Evolutionary conservation across 2,888 invertebrate genomes (phyloP).

Genomic region (Cepaea hortensis): DNA sequence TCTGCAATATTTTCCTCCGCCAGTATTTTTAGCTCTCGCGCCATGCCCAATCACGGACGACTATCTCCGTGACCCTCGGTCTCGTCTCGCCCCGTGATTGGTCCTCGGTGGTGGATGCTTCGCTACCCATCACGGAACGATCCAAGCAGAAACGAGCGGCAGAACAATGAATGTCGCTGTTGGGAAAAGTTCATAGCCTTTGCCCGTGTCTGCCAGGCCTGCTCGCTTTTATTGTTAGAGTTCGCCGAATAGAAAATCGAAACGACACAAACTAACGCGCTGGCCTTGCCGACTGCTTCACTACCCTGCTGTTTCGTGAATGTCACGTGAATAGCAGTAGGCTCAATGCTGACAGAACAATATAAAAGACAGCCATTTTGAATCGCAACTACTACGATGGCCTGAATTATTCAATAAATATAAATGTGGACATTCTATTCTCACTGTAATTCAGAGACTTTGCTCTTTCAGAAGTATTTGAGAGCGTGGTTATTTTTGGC

Average conservation of each 20-base stretch:
- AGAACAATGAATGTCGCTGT: constrained; percentile 44
- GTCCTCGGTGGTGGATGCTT: constrained; percentile 35
- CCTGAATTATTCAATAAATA: too few species aligned
- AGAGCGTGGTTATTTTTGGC: too few species aligned
- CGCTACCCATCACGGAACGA: constrained; percentile 43
- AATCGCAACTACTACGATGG: too few species aligned
- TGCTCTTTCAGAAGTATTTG: too few species aligned
- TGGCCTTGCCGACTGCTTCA: neutral
- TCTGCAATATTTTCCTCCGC: constrained; percentile 41
- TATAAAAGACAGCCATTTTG: too few species aligned
- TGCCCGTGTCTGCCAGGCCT: constrained; percentile 31
- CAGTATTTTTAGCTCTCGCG: constrained; percentile 42
- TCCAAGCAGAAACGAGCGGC: constrained; percentile 42
- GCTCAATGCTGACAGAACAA: too few species aligned
- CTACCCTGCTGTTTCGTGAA: too few species aligned
- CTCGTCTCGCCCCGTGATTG: constrained; percentile 37
- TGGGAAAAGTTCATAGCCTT: constrained; percentile 38
- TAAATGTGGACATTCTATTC: too few species aligned
- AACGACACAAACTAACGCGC: constrained; percentile 21
- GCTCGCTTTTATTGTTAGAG: constrained; percentile 23
- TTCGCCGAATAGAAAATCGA: constrained; percentile 31
- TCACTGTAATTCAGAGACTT: too few species aligned
- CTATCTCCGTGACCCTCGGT: constrained; percentile 31
- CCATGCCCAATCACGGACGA: constrained; percentile 38
- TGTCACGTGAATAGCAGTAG: too few species aligned